These are phyloP conservation scores for Octodon degus DNA, from an alignment of 2,113 vertebrate genomes.

Conservation along the genomic window DNA sequence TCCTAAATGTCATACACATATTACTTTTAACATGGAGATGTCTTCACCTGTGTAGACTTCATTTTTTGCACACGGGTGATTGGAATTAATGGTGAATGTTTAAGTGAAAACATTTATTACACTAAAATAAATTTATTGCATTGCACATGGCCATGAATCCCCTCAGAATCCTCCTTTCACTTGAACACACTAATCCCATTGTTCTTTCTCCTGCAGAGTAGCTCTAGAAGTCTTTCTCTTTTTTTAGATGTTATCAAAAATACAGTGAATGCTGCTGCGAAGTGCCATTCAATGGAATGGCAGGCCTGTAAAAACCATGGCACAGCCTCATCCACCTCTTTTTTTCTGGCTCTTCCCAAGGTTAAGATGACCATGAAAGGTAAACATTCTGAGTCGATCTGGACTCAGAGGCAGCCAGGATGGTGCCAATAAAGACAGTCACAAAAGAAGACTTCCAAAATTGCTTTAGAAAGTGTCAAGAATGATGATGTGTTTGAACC, in stretches of 20 bases:
- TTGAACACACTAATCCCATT: background rate
- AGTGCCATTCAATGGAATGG: background rate
- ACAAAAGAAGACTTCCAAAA: no score
- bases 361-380: background rate
- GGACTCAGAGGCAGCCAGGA: no score
- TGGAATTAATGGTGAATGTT: background rate
- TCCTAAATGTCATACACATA: background rate
- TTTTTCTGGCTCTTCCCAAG: background rate
- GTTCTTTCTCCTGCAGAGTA: background rate
- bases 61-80: background rate
- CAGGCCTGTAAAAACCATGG: background rate
- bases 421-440: no score
- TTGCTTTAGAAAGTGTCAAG: background rate
- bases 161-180: background rate
- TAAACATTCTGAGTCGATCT: no score
- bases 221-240: background rate
- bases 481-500: background rate
- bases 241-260: no score
- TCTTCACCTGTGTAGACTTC: background rate
- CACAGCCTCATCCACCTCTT: background rate
- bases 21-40: background rate
- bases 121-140: background rate
- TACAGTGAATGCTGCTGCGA: no score
- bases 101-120: background rate
- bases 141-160: background rate